Conservation (phyloP, 2,113 vertebrate species). For the Cyrtonyx montezumae region DNA sequence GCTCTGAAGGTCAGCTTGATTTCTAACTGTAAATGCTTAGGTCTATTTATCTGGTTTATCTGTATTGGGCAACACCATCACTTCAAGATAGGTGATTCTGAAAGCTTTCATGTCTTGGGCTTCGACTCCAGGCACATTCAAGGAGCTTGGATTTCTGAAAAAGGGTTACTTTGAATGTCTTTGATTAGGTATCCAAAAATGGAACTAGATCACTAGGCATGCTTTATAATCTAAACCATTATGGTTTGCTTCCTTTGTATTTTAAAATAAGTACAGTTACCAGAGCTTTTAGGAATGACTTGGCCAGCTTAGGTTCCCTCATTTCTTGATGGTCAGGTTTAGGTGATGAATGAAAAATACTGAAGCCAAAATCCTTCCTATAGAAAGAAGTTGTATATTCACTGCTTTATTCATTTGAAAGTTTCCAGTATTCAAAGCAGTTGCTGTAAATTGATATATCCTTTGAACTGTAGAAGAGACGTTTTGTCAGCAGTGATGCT, state of each 20-base stretch:
- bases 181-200: neutral
- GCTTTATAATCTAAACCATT: neutral
- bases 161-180: neutral
- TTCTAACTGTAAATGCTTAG: neutral
- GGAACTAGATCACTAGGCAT: neutral
- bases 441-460: neutral
- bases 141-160: neutral
- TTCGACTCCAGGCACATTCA: neutral
- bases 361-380: neutral
- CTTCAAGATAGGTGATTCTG: neutral
- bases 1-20: neutral
- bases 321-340: neutral
- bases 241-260: neutral
- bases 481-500: neutral
- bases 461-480: neutral
- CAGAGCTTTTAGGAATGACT: neutral
- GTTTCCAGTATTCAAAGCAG: neutral
- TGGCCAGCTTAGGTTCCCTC: neutral
- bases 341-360: neutral
- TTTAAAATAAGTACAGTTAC: neutral
- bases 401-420: neutral
- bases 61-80: neutral
- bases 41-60: neutral
- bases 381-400: neutral
- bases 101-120: neutral